Percentiles rank a stretch among this genome's conserved stretches.
Evolutionary conservation across 2,888 invertebrate genomes (phyloP).

Genomic region (Thelaira solivaga): DNA sequence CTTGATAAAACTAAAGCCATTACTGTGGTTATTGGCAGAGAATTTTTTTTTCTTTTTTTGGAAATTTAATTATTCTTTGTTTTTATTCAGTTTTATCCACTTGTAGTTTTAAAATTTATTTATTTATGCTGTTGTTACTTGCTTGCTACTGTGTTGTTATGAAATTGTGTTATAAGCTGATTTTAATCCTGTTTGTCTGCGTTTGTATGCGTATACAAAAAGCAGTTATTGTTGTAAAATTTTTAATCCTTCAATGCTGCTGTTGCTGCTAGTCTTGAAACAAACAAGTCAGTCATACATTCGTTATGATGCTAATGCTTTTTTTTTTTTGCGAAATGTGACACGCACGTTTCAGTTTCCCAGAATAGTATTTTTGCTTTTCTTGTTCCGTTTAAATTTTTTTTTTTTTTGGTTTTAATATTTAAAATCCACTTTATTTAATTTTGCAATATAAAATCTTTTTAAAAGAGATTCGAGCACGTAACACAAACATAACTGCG

Average conservation of each 20-base stretch:
- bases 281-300: no score
- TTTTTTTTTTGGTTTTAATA: neutral
- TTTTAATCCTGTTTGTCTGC: constrained; percentile 41
- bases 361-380: constrained; percentile 15
- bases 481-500: constrained; percentile 54
- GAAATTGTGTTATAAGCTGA: constrained; percentile 56
- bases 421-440: constrained; percentile 45
- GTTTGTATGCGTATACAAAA: neutral
- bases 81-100: constrained; percentile 13
- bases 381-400: no score
- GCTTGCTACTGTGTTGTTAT: neutral
- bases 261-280: neutral
- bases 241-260: constrained; percentile 29
- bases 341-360: constrained; percentile 51
- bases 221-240: constrained; percentile 22
- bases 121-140: no score
- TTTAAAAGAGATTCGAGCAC: constrained; percentile 60
- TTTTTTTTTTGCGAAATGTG: constrained; percentile 29
- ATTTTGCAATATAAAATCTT: constrained; percentile 53
- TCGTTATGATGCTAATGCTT: neutral
- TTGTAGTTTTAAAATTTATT: constrained; percentile 10
- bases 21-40: neutral
- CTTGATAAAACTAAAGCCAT: constrained; percentile 32
- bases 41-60: neutral
- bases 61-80: neutral